Base-by-base conservation (phyloP, 2,888 invertebrate genomes). In the Nasonovia ribisnigri region DNA sequence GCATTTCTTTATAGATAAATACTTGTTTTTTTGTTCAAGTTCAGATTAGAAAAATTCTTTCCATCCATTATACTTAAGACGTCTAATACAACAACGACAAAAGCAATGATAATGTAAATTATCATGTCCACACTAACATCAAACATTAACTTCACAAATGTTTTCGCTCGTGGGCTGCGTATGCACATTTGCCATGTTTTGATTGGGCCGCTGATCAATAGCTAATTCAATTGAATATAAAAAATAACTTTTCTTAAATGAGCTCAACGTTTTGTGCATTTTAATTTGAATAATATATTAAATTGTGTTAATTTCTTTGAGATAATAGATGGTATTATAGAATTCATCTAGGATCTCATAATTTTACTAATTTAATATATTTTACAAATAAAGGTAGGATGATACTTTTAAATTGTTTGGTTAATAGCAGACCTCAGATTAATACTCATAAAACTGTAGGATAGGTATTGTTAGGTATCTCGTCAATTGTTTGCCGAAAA, bases 41-140 rank as follows among this genome's bases (percentile, higher is more conserved):
- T 13, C 16, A 6, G 67, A 36, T 20, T 5, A 36, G n/a, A 36
- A 16, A 67, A 67, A 20, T 67, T 67, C 13, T 67, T 67, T 67
- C 67, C 67, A 67, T 67, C 67, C n/a, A 67, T 67, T 36, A 67
- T 36, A 67, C 36, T 67, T 67, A 67, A 36, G 36, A 67, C n/a
- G 67, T 67, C 67, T 36, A 67, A 67, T 67, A 67, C 67, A 67
- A 67, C 67, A 67, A 67, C 36, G n/a, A 67, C n/a, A 67, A 67
- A 67, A 36, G 67, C 67, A 16, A 67, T 67, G 67, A 67, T 67
- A 16, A 67, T 67, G n/a, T 67, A 67, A 67, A 67, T 67, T 1
- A 67, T 67, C 16, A 67, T 67, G 6, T 67, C 67, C 67, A 67
- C n/a, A 67, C n/a, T 6, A 6, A n/a, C 36, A 36, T 67, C 67